phyloP scores from a whole-genome alignment of 2,113 vertebrate species.

The Cynoglossus semilaevis region DNA sequence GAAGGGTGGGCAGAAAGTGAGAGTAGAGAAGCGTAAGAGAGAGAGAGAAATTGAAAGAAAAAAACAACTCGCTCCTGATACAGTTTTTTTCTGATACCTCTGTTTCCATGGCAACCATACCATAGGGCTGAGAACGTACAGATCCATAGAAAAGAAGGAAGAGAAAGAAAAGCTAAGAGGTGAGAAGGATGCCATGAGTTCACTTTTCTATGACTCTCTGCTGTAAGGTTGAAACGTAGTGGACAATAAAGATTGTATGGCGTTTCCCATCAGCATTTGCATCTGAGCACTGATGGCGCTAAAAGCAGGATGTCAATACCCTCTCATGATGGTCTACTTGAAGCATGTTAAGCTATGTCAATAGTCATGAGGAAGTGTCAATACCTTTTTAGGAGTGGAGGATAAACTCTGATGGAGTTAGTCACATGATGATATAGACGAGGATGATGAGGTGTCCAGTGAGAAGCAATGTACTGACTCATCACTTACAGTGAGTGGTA shows the following conservation, averaged over 20 bases:
- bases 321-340: conserved; percentile 72
- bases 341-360: conserved; percentile 80
- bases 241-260: conserved; percentile 18
- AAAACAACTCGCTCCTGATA: conserved; percentile 61
- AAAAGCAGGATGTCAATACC: conserved; percentile 76
- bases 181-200: conserved; percentile 40
- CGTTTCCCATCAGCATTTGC: conserved; percentile 49
- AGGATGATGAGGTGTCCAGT: conserved; percentile 24
- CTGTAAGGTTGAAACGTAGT: conserved; percentile 19
- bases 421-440: conserved; percentile 48
- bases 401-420: conserved; percentile 38
- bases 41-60: conserved; percentile 50
- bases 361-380: conserved; percentile 79
- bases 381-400: conserved; percentile 73
- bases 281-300: conserved; percentile 67
- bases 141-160: conserved; percentile 29
- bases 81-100: conserved; percentile 38
- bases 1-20: conserved; percentile 39
- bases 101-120: conserved; percentile 75
- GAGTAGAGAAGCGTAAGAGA: conserved; percentile 31
- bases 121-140: conserved; percentile 44
- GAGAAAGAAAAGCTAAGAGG: conserved; percentile 36
- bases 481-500: not conserved
- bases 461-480: conserved; percentile 23
- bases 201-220: conserved; percentile 20